phyloP scores from a whole-genome alignment of 2,888 invertebrate genomes.

The Phaonia tiefii region DNA sequence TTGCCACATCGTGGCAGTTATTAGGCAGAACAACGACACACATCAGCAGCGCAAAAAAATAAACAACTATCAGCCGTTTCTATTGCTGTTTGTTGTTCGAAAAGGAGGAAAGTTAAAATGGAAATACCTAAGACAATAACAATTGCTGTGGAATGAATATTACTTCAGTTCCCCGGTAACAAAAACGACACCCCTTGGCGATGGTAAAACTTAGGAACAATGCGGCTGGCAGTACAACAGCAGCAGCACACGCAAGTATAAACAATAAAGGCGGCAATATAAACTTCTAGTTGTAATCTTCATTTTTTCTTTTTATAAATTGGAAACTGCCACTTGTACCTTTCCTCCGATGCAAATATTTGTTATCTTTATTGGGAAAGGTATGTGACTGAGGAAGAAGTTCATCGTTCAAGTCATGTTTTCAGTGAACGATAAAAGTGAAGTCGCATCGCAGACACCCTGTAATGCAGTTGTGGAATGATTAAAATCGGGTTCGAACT shows the following conservation, averaged over 20 bases:
- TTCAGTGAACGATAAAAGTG: too few species aligned
- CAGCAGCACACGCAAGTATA: constrained; percentile 18
- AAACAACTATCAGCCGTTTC: constrained; percentile 14
- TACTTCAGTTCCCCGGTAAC: constrained; percentile 31
- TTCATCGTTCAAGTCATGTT: background rate
- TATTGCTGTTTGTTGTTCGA: constrained; percentile 26
- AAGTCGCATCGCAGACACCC: too few species aligned
- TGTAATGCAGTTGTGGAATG: too few species aligned
- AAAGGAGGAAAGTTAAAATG: constrained; percentile 31
- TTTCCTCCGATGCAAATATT: background rate
- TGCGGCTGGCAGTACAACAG: constrained; percentile 15
- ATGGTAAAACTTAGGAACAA: constrained; percentile 58
- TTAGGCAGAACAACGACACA: background rate
- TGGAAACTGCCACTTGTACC: constrained; percentile 16
- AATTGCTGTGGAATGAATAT: constrained; percentile 57
- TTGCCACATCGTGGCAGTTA: constrained; percentile 2
- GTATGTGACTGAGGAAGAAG: background rate
- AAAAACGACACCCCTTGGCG: constrained; percentile 21
- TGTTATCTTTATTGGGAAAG: constrained; percentile 9
- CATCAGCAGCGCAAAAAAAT: background rate
- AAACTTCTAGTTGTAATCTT: constrained; percentile 23
- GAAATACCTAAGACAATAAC: constrained; percentile 59
- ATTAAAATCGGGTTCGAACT: too few species aligned
- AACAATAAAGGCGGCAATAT: constrained; percentile 34
- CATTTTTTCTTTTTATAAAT: constrained; percentile 18